These are phyloP conservation scores for Phycodurus eques DNA, from an alignment of 2,113 vertebrate species.

Conservation along the genomic window DNA sequence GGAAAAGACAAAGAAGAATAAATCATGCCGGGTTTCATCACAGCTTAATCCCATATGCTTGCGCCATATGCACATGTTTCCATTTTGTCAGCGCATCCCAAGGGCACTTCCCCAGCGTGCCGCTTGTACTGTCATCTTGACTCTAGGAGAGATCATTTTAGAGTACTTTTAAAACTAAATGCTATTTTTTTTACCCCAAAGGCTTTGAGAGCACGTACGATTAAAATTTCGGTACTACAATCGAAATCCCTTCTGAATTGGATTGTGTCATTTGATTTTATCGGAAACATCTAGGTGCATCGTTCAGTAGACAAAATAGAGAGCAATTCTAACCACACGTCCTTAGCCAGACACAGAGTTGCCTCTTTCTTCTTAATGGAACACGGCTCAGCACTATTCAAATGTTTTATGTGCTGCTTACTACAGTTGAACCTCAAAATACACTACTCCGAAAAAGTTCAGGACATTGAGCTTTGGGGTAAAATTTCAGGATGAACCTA, in stretches of 20 bases:
- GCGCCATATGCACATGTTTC: slow-evolving; percentile 53
- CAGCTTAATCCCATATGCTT: slow-evolving; percentile 39
- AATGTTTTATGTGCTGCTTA: not conserved
- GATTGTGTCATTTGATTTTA: not conserved
- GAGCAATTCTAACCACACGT: not conserved
- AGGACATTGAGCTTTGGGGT: not conserved
- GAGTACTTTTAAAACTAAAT: not conserved
- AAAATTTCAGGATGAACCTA: too few species aligned
- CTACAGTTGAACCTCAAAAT: too few species aligned
- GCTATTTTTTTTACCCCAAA: not conserved
- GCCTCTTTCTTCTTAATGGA: not conserved
- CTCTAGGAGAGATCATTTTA: not conserved
- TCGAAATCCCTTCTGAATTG: not conserved
- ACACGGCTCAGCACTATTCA: not conserved
- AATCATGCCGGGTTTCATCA: slow-evolving; percentile 41
- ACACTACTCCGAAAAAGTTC: not conserved
- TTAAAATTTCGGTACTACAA: not conserved
- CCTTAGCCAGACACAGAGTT: not conserved
- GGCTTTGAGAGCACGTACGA: not conserved
- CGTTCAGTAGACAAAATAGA: not conserved
- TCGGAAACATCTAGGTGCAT: not conserved
- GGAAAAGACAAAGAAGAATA: slow-evolving; percentile 27
- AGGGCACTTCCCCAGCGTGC: slow-evolving; percentile 50
- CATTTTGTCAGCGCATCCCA: slow-evolving; percentile 56
- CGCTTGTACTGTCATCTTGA: slow-evolving; percentile 40